phyloP scores from a whole-genome alignment of 2,113 vertebrate genomes.

The Carollia perspicillata region DNA sequence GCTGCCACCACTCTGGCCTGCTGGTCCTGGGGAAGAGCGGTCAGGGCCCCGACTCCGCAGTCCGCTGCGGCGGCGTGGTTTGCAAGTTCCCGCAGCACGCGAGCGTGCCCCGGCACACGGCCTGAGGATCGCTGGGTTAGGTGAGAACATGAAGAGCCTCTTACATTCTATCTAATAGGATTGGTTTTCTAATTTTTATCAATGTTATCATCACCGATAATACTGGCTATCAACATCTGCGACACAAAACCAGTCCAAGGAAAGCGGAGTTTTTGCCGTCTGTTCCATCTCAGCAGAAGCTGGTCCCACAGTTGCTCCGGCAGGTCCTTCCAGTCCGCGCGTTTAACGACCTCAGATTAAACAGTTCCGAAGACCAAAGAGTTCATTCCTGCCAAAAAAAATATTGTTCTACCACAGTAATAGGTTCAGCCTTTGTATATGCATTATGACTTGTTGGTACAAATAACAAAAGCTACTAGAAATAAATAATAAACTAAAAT shows the following conservation, averaged over 20 bases:
- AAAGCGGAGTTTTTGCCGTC: neutral
- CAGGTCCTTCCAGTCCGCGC: neutral
- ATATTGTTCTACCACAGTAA: neutral
- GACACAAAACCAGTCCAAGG: neutral
- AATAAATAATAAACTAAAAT: constrained; percentile 52
- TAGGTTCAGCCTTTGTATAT: neutral
- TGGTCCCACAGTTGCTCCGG: neutral
- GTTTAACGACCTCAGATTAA: neutral
- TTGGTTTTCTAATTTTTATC: neutral
- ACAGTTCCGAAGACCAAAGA: neutral
- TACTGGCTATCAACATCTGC: neutral
- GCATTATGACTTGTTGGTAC: neutral
- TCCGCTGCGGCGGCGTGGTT: accelerated
- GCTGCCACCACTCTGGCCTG: no score
- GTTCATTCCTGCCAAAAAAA: neutral
- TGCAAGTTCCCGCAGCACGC: no score
- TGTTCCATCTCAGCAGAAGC: neutral
- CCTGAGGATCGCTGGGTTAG: no score
- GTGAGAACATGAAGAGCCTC: neutral
- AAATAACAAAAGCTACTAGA: neutral
- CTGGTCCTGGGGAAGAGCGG: no score
- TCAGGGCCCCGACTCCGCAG: no score
- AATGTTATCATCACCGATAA: neutral
- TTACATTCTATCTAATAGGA: neutral
- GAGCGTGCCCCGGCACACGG: no score